A percentile compares a stretch with the other conserved stretches of the same genome.
Conservation (phyloP, 2,888 invertebrate genomes). For the Dermolepida albohirtum region DNA sequence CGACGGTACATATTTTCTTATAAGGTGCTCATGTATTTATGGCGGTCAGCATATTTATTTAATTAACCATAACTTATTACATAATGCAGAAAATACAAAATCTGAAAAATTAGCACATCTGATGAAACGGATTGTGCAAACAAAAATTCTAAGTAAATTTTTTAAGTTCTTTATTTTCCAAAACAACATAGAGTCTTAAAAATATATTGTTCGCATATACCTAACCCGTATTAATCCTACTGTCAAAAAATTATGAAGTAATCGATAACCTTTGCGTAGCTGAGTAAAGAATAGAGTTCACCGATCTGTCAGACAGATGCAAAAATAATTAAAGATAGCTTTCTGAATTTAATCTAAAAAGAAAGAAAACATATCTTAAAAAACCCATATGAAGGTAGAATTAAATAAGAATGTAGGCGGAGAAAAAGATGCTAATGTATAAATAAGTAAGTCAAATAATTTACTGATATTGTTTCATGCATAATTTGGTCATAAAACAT, state of each 20-base stretch:
- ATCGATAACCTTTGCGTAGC: constrained; percentile 7
- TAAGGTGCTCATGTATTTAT: too few relatives aligned
- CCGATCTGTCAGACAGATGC: constrained; percentile 16
- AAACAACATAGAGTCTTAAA: constrained; percentile 21
- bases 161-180: constrained; percentile 25
- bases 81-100: too few relatives aligned
- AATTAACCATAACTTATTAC: too few relatives aligned
- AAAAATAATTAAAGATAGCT: constrained; percentile 33
- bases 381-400: not conserved
- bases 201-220: not conserved
- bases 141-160: constrained; percentile 18
- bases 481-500: constrained; percentile 16
- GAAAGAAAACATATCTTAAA: constrained; percentile 12
- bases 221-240: constrained; percentile 1
- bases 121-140: not conserved
- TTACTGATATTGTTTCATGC: constrained; percentile 35
- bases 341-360: constrained; percentile 37
- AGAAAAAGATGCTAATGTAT: not conserved
- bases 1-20: too few relatives aligned
- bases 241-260: not conserved
- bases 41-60: too few relatives aligned
- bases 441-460: constrained; percentile 24
- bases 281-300: constrained; percentile 1
- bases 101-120: too few relatives aligned
- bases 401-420: not conserved